Evolutionary conservation across 2,113 vertebrate genomes (phyloP), one percentile per base, ranked within the genome.

Genomic region (Megaleporinus macrocephalus): DNA sequence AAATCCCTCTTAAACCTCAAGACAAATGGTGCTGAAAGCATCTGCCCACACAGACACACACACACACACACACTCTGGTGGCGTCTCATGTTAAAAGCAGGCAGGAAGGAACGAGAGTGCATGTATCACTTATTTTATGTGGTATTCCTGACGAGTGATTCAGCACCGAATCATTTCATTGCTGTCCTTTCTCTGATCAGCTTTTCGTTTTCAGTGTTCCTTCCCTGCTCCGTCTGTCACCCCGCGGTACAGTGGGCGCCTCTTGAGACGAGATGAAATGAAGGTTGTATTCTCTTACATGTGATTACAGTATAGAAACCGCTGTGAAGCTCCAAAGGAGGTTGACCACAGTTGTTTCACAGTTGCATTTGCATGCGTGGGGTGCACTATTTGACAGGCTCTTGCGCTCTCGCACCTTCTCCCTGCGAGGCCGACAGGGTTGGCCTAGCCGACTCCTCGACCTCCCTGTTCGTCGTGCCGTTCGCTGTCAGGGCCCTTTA

Each of bases 61-160:
- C 71, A 16, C n/a, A n/a, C n/a, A n/a, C 20, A 3, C 53, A 9
- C 30, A n/a, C 61, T 55, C 41, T 49, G 63, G 62, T 71, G 65
- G 41, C 47, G 26, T 65, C 47, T 27, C 22, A 24, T n/a, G 55
- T 68, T 78, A 36, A 78, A 78, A 63, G n/a, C 44, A 78, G 20
- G 41, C 47, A 47, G 27, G 20, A 69, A 44, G 80, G 57, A 22
- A 27, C 1, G 29, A 82, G 84, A 82, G 89, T 85, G 90, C 84
- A 33, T 57, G 51, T 72, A 57, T 63, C 27, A 13, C 4, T 62
- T 74, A 85, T 84, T 76, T 83, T 26, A 85, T 91, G 88, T 92
- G 89, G 87, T 91, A 85, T 89, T 27, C 87, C 78, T 89, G 76
- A 87, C 89, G 73, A 89, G 77, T 72, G 69, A 71, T 74, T 65